Percentiles rank a stretch among this genome's conserved stretches.
phyloP scores from a whole-genome alignment of 2,797 vertebrate species.

The Sebastes elongatus region DNA sequence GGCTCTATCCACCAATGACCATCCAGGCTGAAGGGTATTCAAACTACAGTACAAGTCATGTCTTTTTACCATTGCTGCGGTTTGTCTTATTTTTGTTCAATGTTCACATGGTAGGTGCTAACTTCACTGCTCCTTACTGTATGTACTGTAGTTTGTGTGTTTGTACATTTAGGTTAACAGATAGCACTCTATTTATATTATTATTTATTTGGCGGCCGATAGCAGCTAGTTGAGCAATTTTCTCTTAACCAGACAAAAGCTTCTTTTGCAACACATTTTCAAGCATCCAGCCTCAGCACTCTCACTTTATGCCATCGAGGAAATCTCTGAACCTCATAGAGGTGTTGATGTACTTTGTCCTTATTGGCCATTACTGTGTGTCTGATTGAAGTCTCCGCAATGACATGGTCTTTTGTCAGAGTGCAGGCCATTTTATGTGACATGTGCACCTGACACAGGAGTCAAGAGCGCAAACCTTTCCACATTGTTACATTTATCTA shows the following conservation, averaged over 20 bases:
- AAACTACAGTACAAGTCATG: conserved; percentile 14
- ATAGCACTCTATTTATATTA: background rate
- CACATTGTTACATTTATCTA: background rate
- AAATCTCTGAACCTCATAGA: background rate
- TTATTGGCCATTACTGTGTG: background rate
- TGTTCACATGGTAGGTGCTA: background rate
- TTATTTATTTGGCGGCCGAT: background rate
- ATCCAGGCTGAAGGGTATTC: conserved; percentile 13
- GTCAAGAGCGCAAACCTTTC: background rate
- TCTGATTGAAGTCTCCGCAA: background rate
- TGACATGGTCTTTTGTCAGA: background rate
- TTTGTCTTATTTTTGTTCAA: background rate
- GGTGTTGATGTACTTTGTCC: background rate
- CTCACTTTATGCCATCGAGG: too few relatives aligned
- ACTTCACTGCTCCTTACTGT: background rate
- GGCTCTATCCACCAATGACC: conserved; percentile 5
- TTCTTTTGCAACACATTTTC: background rate
- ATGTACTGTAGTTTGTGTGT: background rate
- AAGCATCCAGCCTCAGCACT: too few relatives aligned
- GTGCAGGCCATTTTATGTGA: background rate
- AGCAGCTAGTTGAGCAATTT: background rate
- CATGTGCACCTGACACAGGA: background rate
- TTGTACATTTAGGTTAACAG: background rate
- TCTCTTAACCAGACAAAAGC: background rate
- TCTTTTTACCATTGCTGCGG: background rate